Evolutionary conservation across 2,113 vertebrate species (phyloP), one percentile per base, ranked within the genome.

Genomic region (Plotosus lineatus): DNA sequence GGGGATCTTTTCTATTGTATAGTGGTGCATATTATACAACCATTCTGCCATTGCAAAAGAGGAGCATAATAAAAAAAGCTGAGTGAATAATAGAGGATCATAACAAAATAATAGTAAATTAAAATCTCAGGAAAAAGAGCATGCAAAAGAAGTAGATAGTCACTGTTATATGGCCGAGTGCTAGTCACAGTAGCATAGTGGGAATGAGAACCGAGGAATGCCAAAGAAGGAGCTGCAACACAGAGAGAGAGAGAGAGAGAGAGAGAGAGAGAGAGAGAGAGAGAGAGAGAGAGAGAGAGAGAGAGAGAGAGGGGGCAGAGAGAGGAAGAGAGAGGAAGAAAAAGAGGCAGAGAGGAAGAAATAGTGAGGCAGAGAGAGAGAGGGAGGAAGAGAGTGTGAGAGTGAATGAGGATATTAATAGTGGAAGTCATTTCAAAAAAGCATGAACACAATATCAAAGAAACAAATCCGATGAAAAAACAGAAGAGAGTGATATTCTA

Each of bases 121-220:
- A 78, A 73, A 50, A 50, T n/a, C n/a, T n/a, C n/a, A 63, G 12
- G 11, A 75, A 31, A 42, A 28, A n/a, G 78, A 79, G 82, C 84
- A 91, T 84, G 53, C 88, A 91, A 90, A 91, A 78, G 63, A 83
- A 68, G 61, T 10, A 77, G 89, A 94, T 94, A 94, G 91, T 94
- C 93, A 94, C 93, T 90, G 91, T 93, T 92, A 89, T 93, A 94
- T 90, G 89, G 93, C 90, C 92, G 93, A 83, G 93, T 92, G 92
- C 92, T 91, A 88, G 93, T 92, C 92, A 94, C 91, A 87, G 93
- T 94, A 90, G 93, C 93, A 91, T 94, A 94, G 93, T 94, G 93
- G 86, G 92, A 93, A 91, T 93, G 93, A 93, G 93, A 94, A 90
- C 92, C 92, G 83, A 93, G 91, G 89, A 93, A 94, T 90, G 92